Percentiles rank a stretch among this genome's conserved stretches.
Conservation (phyloP, 1,140 invertebrate genomes). For the Solenopsis invicta region DNA sequence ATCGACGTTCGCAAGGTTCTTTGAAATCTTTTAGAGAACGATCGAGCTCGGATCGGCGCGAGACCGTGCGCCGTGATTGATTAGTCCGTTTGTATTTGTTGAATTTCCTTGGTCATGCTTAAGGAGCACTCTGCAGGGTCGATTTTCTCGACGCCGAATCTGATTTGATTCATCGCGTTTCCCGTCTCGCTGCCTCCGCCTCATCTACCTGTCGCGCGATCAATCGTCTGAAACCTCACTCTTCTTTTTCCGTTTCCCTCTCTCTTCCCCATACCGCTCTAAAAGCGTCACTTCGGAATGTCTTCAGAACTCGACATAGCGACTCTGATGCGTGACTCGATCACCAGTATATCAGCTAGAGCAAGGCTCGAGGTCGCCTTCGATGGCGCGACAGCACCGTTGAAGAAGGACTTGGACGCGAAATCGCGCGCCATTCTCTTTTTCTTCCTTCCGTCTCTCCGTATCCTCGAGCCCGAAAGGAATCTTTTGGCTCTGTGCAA, state of each 20-base stretch:
- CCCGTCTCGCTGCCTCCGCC: slow-evolving; percentile 7
- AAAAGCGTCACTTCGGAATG: slow-evolving; percentile 43
- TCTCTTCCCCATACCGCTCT: background rate
- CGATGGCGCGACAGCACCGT: background rate
- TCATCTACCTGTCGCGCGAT: slow-evolving; percentile 34
- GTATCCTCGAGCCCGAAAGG: background rate
- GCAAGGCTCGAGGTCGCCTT: background rate
- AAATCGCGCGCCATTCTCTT: background rate
- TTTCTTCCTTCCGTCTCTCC: background rate
- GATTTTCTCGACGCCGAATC: slow-evolving; percentile 35
- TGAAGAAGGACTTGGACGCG: background rate
- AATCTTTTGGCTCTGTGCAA: background rate
- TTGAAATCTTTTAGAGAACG: background rate
- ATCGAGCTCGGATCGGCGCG: slow-evolving; percentile 21
- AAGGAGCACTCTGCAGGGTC: slow-evolving; percentile 11
- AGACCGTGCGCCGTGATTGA: slow-evolving; percentile 38
- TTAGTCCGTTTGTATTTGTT: slow-evolving; percentile 50
- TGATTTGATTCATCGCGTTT: slow-evolving; percentile 22
- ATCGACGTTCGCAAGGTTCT: background rate
- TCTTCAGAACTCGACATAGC: slow-evolving; percentile 41
- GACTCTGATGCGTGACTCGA: slow-evolving; percentile 27
- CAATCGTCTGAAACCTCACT: slow-evolving; percentile 47
- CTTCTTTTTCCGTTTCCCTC: slow-evolving; percentile 2
- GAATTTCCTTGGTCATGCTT: slow-evolving; percentile 44
- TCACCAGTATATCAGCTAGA: slow-evolving; percentile 49